Conservation (phyloP, 2,797 vertebrate species). For the Picus viridis region DNA sequence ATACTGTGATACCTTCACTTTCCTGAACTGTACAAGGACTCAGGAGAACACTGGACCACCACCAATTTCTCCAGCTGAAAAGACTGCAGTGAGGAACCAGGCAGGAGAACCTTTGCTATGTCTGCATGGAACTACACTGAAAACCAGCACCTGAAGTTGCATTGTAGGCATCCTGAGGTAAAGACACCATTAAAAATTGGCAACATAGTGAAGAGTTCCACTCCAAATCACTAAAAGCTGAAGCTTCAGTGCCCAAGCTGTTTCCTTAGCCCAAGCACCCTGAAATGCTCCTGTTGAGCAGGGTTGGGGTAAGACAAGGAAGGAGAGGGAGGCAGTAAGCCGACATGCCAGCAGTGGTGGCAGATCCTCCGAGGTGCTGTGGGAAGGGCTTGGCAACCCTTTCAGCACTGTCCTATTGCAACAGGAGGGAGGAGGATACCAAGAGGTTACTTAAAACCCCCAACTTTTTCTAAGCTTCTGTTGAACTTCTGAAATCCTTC, state of each 20-base stretch:
- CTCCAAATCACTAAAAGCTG: not conserved
- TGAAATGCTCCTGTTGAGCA: not conserved
- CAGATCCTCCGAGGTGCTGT: not conserved
- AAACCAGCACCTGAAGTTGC: not conserved
- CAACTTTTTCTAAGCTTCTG: conserved; percentile 26
- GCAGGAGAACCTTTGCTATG: not conserved
- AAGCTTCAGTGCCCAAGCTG: not conserved
- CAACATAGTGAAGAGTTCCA: not conserved
- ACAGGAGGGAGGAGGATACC: conserved; percentile 56
- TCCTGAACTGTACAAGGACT: not conserved
- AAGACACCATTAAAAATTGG: not conserved
- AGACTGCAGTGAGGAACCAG: not conserved
- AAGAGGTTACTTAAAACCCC: conserved; percentile 72
- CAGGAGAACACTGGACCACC: not conserved
- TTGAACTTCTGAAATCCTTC: conserved; percentile 63
- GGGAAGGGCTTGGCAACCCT: not conserved
- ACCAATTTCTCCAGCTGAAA: rapidly evolving
- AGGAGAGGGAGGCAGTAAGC: not conserved
- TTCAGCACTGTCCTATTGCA: conserved; percentile 28
- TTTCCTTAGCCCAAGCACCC: not conserved
- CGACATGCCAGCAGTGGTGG: not conserved
- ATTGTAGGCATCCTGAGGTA: not conserved
- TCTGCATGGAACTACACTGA: not conserved
- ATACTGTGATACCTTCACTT: too few species aligned
- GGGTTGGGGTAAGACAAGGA: not conserved